Base-by-base conservation (phyloP, 2,113 vertebrate species). In the Desmodus rotundus region DNA sequence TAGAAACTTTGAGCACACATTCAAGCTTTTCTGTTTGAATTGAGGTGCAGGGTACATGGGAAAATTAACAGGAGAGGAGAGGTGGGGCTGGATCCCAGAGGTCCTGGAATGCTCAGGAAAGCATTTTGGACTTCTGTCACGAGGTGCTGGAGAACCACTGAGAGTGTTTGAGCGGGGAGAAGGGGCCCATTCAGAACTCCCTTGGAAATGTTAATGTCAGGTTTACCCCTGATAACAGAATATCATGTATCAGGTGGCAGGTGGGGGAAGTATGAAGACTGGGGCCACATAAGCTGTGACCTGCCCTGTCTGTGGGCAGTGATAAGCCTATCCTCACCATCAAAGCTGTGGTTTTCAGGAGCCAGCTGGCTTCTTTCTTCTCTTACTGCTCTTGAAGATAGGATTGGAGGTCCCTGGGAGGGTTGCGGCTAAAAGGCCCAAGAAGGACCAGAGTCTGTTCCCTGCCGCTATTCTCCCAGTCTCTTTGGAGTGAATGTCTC, bases 401-500 rank as follows among this genome's bases (percentile, higher is more conserved):
- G 68, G 45, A 58, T 52, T 41, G 7, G 61, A 87, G 52, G 43
- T 96, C 56, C 78, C 76, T 72, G 45, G 73, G 38, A 94, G 67
- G 20, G 24, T 93, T 95, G 88, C 82, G 95, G 61, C 77, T 91
- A 80, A 77, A 96, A 87, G 54, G n/a, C 63, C 73, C 76, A 90
- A 50, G 87, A 22, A 94, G 28, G 20, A 17, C 67, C 36, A 22
- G 36, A 92, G 78, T 89, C 95, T 93, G 36, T 73, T 95, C 74
- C 70, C n/a, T 85, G 81, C 70, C 85, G 68, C 58, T 77, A 52
- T 36, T 94, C n/a, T 91, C 13, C 85, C 93, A 56, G 81, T 78
- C 83, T 92, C 54, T 95, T 89, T 95, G 82, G 76, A 93, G 31
- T 85, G 81, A 95, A 41, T 90, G 36, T 72, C 83, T 89, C 70